A percentile compares a stretch with the other conserved stretches of the same genome.
Evolutionary conservation across 2,797 vertebrate species (phyloP).

Genomic region (Tarsius wallacei): DNA sequence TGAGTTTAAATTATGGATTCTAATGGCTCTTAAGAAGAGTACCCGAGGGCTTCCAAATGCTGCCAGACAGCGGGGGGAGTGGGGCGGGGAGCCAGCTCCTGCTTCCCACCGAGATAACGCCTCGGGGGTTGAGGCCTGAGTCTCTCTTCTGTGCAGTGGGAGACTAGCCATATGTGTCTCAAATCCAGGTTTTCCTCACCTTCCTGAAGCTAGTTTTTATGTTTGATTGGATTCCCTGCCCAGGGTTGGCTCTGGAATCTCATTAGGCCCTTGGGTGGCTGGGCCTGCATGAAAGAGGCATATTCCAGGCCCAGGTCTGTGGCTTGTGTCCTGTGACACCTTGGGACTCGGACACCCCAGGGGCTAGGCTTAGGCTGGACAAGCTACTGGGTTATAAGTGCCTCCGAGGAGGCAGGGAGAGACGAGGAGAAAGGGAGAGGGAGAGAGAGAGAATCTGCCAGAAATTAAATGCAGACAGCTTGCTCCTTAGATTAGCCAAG

Average conservation of each 20-base stretch:
- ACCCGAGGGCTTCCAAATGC: not conserved
- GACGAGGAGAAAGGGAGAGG: not conserved
- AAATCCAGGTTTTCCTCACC: not conserved
- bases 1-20: constrained; percentile 76
- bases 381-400: not conserved
- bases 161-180: not conserved
- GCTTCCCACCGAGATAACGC: not conserved
- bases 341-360: not conserved
- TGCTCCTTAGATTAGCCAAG: not conserved
- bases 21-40: constrained; percentile 39
- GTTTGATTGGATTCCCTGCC: not conserved
- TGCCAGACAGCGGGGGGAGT: not conserved
- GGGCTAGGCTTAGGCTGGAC: not conserved
- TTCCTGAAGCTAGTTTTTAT: not conserved
- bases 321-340: not conserved
- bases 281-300: not conserved
- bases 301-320: not conserved
- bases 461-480: not conserved
- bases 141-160: not conserved
- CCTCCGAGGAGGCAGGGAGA: not conserved
- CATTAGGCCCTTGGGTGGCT: not conserved
- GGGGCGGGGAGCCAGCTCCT: not conserved
- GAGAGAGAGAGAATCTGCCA: not conserved
- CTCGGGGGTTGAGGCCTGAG: not conserved
- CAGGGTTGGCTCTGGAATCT: not conserved